Evolutionary conservation across 2,888 invertebrate species (phyloP).

Genomic region (Eurois occulta): DNA sequence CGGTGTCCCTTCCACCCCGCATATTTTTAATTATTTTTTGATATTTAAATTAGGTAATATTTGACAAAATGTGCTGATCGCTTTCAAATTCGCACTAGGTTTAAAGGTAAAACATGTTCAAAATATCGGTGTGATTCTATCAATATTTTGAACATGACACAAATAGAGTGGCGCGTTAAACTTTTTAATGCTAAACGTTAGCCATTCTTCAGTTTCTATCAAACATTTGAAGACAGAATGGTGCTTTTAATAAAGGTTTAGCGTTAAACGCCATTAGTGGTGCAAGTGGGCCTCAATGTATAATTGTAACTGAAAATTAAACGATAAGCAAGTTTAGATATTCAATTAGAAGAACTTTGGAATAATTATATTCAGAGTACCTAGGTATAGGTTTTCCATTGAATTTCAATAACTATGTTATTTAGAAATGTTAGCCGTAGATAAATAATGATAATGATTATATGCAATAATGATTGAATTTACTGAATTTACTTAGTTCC

Average conservation of each 20-base stretch:
- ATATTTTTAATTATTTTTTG: too few relatives aligned
- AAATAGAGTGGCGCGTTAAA: background rate
- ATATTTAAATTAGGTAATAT: too few relatives aligned
- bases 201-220: background rate
- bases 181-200: background rate
- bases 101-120: background rate
- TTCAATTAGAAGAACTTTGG: background rate
- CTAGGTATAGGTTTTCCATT: background rate
- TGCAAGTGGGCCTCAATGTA: background rate
- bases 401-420: background rate
- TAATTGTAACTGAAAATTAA: background rate
- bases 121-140: background rate
- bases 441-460: too few relatives aligned
- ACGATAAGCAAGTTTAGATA: conserved; percentile 1
- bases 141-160: background rate
- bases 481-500: background rate
- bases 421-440: background rate
- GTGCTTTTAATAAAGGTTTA: background rate
- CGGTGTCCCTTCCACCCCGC: too few relatives aligned
- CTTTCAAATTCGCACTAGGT: background rate
- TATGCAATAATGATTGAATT: too few relatives aligned
- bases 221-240: background rate
- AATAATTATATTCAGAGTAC: background rate
- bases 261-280: background rate
- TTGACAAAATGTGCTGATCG: too few relatives aligned